A percentile compares a stretch with the other conserved stretches of the same genome.
Conservation (phyloP, 2,113 vertebrate species). For the Acrocephalus kingi region DNA sequence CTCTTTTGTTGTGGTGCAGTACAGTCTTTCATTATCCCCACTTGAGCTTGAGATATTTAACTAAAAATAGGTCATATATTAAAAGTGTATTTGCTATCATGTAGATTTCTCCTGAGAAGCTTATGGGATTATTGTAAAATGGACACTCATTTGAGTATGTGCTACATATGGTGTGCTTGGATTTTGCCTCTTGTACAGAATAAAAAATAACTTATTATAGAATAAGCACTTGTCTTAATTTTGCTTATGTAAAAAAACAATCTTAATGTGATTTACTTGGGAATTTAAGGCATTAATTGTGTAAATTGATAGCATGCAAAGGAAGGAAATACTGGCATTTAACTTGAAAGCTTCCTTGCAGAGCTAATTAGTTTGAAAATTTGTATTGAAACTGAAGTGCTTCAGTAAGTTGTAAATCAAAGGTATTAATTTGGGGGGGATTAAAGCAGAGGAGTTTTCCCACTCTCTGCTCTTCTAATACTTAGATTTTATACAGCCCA, state of each 20-base stretch:
- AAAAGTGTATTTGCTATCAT: not conserved
- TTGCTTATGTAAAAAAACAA: not conserved
- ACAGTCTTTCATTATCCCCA: not conserved
- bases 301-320: not conserved
- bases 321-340: not conserved
- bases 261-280: not conserved
- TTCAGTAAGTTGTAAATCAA: not conserved
- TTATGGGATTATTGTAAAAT: constrained; percentile 48
- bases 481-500: not conserved
- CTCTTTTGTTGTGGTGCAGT: not conserved
- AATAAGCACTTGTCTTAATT: not conserved
- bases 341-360: not conserved
- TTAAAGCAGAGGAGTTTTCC: not conserved
- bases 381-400: not conserved
- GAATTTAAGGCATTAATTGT: not conserved
- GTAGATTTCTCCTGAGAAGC: constrained; percentile 16
- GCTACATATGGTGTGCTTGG: not conserved
- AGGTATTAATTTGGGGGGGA: not conserved
- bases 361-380: not conserved
- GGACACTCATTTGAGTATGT: not conserved
- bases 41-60: not conserved
- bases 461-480: not conserved
- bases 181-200: not conserved
- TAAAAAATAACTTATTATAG: not conserved
- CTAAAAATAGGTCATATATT: constrained; percentile 29